These are phyloP conservation scores for Eulemur albifrons DNA, from an alignment of 2,797 vertebrate genomes.

Conservation along the genomic window DNA sequence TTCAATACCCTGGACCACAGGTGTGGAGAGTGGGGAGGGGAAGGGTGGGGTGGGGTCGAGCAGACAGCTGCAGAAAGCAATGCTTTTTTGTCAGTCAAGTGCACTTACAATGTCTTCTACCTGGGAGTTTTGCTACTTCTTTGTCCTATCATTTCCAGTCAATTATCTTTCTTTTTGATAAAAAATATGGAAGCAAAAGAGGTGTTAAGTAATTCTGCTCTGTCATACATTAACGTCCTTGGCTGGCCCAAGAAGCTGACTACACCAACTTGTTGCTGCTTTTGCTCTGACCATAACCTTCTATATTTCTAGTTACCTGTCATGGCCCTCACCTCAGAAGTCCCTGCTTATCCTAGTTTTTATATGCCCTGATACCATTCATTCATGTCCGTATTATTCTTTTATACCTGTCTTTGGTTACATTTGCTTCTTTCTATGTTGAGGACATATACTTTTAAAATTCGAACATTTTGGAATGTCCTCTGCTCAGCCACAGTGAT, in stretches of 20 bases:
- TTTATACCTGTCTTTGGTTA: not conserved
- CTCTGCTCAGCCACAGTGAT: not conserved
- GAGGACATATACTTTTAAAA: constrained; percentile 2
- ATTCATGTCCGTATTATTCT: not conserved
- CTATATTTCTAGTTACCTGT: not conserved
- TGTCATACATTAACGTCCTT: not conserved
- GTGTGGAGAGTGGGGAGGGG: too few species aligned
- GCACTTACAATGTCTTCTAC: not conserved
- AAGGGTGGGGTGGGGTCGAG: not conserved
- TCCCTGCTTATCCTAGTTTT: not conserved
- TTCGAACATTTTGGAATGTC: not conserved
- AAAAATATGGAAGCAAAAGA: not conserved
- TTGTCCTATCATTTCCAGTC: not conserved
- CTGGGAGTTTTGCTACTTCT: not conserved
- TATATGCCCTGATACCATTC: not conserved
- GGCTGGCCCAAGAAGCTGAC: not conserved
- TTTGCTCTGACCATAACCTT: not conserved
- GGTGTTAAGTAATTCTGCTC: not conserved
- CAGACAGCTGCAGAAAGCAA: not conserved
- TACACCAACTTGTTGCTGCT: not conserved
- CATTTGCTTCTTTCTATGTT: not conserved
- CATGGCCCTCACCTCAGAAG: not conserved
- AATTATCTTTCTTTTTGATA: not conserved
- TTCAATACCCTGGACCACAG: not conserved
- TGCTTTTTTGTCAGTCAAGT: not conserved